Evolutionary conservation across 1,140 invertebrate genomes (phyloP).

Genomic region (Ceratitis capitata): DNA sequence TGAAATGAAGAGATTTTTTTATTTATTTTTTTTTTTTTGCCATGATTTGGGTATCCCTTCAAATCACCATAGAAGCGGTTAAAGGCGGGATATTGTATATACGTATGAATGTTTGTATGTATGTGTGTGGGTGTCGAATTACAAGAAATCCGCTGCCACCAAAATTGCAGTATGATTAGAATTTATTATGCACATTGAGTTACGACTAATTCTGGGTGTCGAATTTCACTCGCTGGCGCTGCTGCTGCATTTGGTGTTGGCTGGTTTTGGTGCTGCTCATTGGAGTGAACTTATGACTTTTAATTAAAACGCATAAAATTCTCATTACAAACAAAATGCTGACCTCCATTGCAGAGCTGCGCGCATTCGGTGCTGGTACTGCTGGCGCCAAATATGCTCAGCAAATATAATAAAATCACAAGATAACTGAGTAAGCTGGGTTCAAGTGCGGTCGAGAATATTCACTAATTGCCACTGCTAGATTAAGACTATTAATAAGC

Average conservation of each 20-base stretch:
- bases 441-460: too few relatives aligned
- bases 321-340: neutral
- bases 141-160: too few relatives aligned
- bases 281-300: neutral
- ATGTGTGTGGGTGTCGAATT: neutral
- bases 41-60: neutral
- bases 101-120: neutral
- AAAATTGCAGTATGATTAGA: neutral
- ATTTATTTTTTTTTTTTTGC: too few relatives aligned
- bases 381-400: neutral
- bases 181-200: neutral
- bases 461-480: too few relatives aligned
- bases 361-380: neutral
- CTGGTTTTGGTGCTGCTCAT: too few relatives aligned
- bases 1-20: neutral
- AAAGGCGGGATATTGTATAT: too few relatives aligned
- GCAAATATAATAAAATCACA: too few relatives aligned
- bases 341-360: neutral
- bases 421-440: too few relatives aligned
- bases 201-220: neutral
- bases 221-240: neutral
- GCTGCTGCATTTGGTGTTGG: too few relatives aligned
- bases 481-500: too few relatives aligned
- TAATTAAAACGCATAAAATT: slow-evolving; percentile 9
- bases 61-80: neutral